A percentile compares a stretch with the other conserved stretches of the same genome.
phyloP scores from a whole-genome alignment of 2,113 vertebrate genomes.

The Cavia aperea region DNA sequence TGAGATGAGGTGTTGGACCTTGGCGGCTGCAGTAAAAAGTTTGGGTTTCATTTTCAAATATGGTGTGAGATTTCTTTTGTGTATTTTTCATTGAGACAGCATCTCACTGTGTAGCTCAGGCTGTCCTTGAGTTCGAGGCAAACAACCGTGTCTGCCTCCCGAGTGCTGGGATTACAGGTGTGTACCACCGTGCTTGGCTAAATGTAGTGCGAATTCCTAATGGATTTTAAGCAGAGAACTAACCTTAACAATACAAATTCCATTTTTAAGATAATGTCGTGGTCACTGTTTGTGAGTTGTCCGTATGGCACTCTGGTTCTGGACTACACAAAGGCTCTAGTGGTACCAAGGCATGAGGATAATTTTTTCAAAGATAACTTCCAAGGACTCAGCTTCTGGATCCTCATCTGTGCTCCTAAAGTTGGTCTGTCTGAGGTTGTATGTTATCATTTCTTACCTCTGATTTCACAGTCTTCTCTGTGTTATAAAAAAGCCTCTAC shows the following conservation, averaged over 20 bases:
- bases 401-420: neutral
- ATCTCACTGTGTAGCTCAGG: neutral
- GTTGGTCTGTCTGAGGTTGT: neutral
- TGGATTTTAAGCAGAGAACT: neutral
- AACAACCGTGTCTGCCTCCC: neutral
- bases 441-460: neutral
- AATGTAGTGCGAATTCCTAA: neutral
- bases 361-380: neutral
- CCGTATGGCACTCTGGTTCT: neutral
- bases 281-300: neutral
- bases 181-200: neutral
- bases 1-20: neutral
- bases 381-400: neutral
- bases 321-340: neutral
- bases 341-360: neutral
- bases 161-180: neutral
- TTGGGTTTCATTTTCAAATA: neutral
- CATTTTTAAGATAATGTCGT: neutral
- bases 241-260: neutral
- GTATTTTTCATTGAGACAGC: neutral
- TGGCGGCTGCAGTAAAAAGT: neutral
- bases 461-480: neutral
- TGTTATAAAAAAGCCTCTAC: neutral
- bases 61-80: neutral
- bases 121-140: neutral